These are phyloP conservation scores for Meriones psammophilus DNA, from an alignment of 2,797 vertebrate species.

Conservation along the genomic window DNA sequence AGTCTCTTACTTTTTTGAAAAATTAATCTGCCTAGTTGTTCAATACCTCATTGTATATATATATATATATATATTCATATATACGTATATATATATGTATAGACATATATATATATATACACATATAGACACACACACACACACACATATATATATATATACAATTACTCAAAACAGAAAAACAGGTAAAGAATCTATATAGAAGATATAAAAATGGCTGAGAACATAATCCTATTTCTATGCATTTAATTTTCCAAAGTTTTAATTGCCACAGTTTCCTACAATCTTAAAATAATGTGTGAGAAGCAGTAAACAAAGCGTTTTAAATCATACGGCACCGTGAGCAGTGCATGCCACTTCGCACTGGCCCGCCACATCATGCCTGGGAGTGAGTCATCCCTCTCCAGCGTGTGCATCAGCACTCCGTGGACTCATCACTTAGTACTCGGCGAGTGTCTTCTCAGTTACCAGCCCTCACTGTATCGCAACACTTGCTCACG, in stretches of 20 bases:
- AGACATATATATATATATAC: background rate
- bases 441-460: too few relatives aligned
- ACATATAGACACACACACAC: background rate
- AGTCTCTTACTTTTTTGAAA: background rate
- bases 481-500: background rate
- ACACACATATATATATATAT: background rate
- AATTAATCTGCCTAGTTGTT: background rate
- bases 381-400: background rate
- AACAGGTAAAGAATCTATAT: background rate
- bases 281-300: background rate
- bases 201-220: background rate
- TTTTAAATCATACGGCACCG: background rate
- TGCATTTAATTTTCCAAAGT: background rate
- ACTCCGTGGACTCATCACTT: too few relatives aligned
- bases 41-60: background rate
- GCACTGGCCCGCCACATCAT: background rate
- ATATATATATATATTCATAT: background rate
- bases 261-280: background rate
- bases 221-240: too few relatives aligned
- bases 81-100: background rate
- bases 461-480: background rate
- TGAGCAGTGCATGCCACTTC: background rate
- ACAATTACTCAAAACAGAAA: conserved; percentile 11
- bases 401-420: background rate
- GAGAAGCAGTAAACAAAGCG: background rate